Evolutionary conservation across 2,113 vertebrate species (phyloP), one percentile per base, ranked within the genome.

Genomic region (Cyphomyrus plagiostoma): DNA sequence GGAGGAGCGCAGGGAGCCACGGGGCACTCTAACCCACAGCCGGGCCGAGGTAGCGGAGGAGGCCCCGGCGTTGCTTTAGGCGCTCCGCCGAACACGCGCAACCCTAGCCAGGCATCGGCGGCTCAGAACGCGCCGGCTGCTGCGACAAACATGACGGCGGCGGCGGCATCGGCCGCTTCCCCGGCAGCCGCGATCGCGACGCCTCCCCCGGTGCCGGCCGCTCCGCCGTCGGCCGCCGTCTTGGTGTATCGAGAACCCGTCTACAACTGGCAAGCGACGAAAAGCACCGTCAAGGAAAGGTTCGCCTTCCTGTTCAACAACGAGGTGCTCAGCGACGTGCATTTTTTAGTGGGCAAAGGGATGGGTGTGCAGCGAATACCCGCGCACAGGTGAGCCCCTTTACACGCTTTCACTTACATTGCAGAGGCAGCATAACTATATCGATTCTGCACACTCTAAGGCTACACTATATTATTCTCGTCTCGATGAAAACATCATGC

Each of bases 301-400:
- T 97, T 97, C 94, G 96, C 97, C 48, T 97, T 97, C 91, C 95
- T 97, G 89, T 97, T 97, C 95, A 97, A 97, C 95, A 97, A 97
- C 96, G 97, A 97, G 94, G 97, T 97, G 93, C 96, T 97, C 87
- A 97, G 97, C 95, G 97, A 97, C 96, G 97, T 97, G 91, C 96
- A 97, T 95, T 97, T 97, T 95, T 95, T 97, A 93, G 97, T 97
- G 93, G 97, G 96, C 90, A 97, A 97, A 93, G 97, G 97, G 91
- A 95, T 96, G 93, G 95, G 96, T 91, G 95, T 96, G 90, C 96
- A 97, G 95, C 96, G 97, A 93, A 96, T 97, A 94, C 97, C 97
- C 52, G 97, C 97, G 91, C 97, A 97, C 96, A 96, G 97, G 97
- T 97, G 95, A 92, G 94, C 90, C 58, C 84, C 52, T 52, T 86